Evolutionary conservation across 2,888 invertebrate species (phyloP).

Genomic region (Lycaena phlaeas): DNA sequence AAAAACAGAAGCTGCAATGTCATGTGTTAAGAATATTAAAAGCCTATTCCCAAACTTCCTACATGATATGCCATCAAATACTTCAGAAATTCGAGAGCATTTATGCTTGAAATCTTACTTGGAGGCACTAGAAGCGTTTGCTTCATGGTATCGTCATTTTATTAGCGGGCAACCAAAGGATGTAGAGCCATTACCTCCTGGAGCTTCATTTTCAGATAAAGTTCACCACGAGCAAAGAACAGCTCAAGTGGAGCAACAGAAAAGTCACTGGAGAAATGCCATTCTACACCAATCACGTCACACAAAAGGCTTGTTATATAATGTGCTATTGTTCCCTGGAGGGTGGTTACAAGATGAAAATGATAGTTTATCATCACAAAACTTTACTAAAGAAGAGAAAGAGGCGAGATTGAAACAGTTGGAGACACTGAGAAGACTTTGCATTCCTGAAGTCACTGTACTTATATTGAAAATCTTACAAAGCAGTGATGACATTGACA

Average conservation of each 20-base stretch:
- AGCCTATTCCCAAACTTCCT: constrained; percentile 51
- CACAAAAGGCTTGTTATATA: constrained; percentile 85
- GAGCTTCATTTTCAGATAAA: constrained; percentile 87
- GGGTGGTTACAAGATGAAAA: constrained; percentile 90
- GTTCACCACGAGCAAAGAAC: constrained; percentile 89
- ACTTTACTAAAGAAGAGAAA: constrained; percentile 56
- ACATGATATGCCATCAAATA: constrained; percentile 47
- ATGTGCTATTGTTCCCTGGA: constrained; percentile 90
- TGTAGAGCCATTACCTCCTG: constrained; percentile 71
- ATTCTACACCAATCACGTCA: constrained; percentile 81
- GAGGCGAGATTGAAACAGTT: constrained; percentile 78
- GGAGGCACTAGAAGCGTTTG: constrained; percentile 89
- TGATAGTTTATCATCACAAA: constrained; percentile 59
- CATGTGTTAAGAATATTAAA: constrained; percentile 71
- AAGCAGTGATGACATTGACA: constrained; percentile 81
- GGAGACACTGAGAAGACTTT: constrained; percentile 82
- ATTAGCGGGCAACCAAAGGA: constrained; percentile 85
- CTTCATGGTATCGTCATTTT: constrained; percentile 89
- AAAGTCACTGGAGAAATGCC: constrained; percentile 81
- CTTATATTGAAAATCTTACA: constrained; percentile 86
- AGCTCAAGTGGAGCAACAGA: constrained; percentile 84
- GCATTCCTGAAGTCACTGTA: constrained; percentile 87
- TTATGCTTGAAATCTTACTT: constrained; percentile 91
- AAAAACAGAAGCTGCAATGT: constrained; percentile 87
- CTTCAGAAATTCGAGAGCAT: constrained; percentile 81